phyloP scores from a whole-genome alignment of 2,113 vertebrate genomes.

The Phodopus roborovskii region DNA sequence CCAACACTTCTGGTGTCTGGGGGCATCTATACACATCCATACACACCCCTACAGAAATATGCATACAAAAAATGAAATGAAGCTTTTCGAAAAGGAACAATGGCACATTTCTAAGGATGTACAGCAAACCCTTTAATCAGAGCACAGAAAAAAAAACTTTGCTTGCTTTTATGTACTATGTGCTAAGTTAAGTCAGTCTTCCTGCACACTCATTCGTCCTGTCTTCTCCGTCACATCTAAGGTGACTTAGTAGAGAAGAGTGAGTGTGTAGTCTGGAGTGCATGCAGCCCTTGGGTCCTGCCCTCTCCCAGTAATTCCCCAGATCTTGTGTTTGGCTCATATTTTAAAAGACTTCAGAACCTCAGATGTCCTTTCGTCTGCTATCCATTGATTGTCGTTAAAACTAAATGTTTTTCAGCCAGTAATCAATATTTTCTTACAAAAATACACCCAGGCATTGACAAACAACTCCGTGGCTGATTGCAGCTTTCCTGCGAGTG shows the following conservation, averaged over 20 bases:
- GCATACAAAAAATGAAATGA: not conserved
- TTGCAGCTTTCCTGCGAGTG: constrained; percentile 62
- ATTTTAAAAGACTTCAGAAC: constrained; percentile 84
- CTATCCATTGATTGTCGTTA: constrained; percentile 84
- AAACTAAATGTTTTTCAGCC: constrained; percentile 87
- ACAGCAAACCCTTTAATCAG: not conserved
- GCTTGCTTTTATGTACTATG: not conserved
- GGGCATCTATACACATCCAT: not conserved
- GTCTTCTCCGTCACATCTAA: not conserved
- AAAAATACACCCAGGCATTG: constrained; percentile 85
- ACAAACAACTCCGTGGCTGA: constrained; percentile 84
- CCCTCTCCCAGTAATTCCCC: constrained; percentile 51
- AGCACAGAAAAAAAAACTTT: not conserved
- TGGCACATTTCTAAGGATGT: not conserved
- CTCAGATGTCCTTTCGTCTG: constrained; percentile 84
- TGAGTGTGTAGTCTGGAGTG: not conserved
- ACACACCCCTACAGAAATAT: not conserved
- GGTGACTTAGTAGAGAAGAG: not conserved
- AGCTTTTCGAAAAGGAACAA: not conserved
- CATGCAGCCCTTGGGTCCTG: not conserved
- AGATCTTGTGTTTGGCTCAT: constrained; percentile 61
- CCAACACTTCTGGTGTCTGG: not conserved
- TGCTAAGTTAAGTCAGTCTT: not conserved
- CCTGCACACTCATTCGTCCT: not conserved
- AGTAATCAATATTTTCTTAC: constrained; percentile 86